Base-by-base conservation (phyloP, 2,888 invertebrate genomes). In the Coelinius sp. region DNA sequence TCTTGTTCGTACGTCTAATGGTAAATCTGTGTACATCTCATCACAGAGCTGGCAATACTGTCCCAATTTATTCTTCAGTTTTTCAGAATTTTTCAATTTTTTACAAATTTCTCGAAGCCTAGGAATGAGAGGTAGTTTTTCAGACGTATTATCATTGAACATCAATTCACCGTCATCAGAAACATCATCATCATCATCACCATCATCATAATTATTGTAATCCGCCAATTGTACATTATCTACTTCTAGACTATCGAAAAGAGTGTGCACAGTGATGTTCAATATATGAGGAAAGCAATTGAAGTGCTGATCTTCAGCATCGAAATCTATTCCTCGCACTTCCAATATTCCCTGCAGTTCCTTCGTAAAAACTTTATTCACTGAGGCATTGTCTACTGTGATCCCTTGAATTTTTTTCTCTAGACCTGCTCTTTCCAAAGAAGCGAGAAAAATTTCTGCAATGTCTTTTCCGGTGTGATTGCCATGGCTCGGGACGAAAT, bases 401-500 rank as follows among this genome's bases (percentile, higher is more conserved):
- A 75, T 73, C 1, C 75, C 73, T 64, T 70, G 67, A 27, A 75
- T 52, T 52, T 73, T 73, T 20, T 70, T 31, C 27, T 53, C 22
- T 2, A 75, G 62, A 8, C 35, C 64, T 35, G 73, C 68, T 31
- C 68, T 52, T 5, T 20, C 20, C 17, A 67, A 10, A 12, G 52
- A 67, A 46, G 68, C 49, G 44, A 27, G 46, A 25, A 76, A 76
- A 14, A 70, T 59, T 14, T 38, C 17, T 10, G 75, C 71, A 7
- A 76, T 77, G 25, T 76, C 75, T 70, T 67, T 65, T 25, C 75
- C 77, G 14, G 70, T 66, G 71, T 74, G 76, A 59, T 38, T 17
- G 14, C 71, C 76, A 49, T 75, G 20, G 0, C 74, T 68, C 7
- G 74, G 74, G 12, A 74, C 52, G 52, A 78, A 78, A 74, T 78